Evolutionary conservation across 2,113 vertebrate species (phyloP).

Genomic region (Turdus rufiventris): DNA sequence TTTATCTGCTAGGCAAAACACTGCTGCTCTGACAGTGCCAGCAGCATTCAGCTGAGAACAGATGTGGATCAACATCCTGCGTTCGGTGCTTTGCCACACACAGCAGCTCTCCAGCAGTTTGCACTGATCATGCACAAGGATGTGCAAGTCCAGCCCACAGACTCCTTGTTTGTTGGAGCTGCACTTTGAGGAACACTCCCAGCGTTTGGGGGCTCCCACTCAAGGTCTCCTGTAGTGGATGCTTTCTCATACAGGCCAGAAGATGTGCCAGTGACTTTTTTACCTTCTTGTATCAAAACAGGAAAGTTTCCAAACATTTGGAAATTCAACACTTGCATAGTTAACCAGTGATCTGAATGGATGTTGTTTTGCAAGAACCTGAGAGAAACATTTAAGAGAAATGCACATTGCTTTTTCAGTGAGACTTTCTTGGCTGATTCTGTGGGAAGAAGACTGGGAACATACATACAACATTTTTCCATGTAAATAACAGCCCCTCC

Average conservation of each 20-base stretch:
- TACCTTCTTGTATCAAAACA: background rate
- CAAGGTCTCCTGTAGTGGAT: background rate
- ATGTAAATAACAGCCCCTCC: background rate
- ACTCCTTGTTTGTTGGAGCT: background rate
- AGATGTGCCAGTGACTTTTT: background rate
- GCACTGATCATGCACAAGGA: background rate
- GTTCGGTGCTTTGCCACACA: accelerated
- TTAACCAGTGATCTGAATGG: background rate
- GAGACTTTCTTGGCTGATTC: background rate
- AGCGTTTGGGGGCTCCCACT: background rate
- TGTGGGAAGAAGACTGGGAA: background rate
- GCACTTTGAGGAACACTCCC: background rate
- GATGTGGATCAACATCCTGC: background rate
- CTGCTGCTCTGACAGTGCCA: background rate
- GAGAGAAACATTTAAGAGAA: background rate
- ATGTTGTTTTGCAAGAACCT: background rate
- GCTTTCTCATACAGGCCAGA: background rate
- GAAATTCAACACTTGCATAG: background rate
- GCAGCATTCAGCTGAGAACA: background rate
- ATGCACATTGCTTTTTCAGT: background rate
- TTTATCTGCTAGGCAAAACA: background rate
- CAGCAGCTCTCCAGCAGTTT: background rate
- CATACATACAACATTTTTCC: background rate
- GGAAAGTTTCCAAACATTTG: background rate
- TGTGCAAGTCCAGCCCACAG: accelerated